These are phyloP conservation scores for Naja naja DNA, from an alignment of 2,113 vertebrate genomes.

Conservation along the genomic window DNA sequence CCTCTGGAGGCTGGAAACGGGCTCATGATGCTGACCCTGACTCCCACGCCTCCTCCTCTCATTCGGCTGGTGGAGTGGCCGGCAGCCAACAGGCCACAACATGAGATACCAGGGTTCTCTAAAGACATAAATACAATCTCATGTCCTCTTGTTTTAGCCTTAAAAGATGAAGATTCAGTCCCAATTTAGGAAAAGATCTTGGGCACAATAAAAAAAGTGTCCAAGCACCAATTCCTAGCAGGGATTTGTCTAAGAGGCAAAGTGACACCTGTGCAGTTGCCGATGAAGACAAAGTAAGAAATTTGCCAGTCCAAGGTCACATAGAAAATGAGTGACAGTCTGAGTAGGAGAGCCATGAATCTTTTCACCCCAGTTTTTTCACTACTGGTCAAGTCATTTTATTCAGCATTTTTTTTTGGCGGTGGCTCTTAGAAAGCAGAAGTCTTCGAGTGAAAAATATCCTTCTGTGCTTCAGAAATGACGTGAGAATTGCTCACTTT, in stretches of 20 bases:
- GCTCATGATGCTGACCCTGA: too few species aligned
- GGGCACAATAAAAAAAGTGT: neutral
- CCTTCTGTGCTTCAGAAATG: neutral
- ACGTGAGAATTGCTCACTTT: too few species aligned
- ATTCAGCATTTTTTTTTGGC: neutral
- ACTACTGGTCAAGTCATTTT: neutral
- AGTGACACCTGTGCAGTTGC: neutral
- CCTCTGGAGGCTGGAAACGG: too few species aligned
- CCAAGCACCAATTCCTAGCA: neutral
- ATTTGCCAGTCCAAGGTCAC: neutral
- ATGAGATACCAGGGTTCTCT: neutral
- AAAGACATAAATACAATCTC: neutral
- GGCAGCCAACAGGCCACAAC: too few species aligned
- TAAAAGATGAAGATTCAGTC: neutral
- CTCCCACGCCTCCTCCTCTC: too few species aligned
- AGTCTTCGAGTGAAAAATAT: neutral
- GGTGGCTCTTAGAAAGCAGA: neutral
- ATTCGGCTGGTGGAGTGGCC: too few species aligned
- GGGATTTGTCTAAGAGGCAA: neutral
- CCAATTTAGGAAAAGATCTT: neutral
- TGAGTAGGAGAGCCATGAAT: neutral
- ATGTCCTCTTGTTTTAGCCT: neutral
- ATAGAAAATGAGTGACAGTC: neutral
- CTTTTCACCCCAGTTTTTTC: neutral
- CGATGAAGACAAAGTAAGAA: neutral